phyloP scores from a whole-genome alignment of 2,113 vertebrate species.

The Oncorhynchus mykiss region DNA sequence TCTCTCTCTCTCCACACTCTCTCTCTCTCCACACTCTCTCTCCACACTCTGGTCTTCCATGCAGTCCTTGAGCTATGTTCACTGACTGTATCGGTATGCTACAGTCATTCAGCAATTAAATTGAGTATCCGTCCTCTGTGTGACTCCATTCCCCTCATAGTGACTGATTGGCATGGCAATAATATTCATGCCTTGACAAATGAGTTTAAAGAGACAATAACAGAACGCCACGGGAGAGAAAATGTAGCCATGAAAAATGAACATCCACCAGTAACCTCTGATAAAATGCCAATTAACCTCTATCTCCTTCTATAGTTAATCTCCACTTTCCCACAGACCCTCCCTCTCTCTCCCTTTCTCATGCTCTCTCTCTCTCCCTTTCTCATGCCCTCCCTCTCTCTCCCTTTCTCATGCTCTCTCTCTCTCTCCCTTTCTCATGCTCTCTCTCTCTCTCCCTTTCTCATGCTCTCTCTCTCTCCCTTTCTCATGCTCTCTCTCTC shows the following conservation, averaged over 20 bases:
- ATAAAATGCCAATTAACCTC: constrained; percentile 61
- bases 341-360: neutral
- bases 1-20: neutral
- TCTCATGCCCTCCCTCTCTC: neutral
- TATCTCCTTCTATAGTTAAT: constrained; percentile 50
- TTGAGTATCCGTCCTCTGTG: neutral
- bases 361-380: neutral
- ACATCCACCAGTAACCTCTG: constrained; percentile 40
- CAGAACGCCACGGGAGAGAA: neutral
- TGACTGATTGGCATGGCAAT: constrained; percentile 5
- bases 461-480: neutral
- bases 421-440: neutral
- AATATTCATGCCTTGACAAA: neutral
- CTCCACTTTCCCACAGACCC: constrained; percentile 25
- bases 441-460: neutral
- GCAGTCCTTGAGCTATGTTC: neutral
- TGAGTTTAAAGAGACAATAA: constrained; percentile 3
- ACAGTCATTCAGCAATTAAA: too few species aligned
- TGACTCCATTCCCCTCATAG: neutral
- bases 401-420: neutral
- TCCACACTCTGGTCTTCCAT: neutral
- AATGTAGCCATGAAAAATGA: constrained; percentile 36
- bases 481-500: neutral
- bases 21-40: neutral
- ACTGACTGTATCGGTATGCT: too few species aligned